Evolutionary conservation across 37 sponge, comb jelly and placozoan species (phyloP).

Genomic region (Theonella swinhoei): DNA sequence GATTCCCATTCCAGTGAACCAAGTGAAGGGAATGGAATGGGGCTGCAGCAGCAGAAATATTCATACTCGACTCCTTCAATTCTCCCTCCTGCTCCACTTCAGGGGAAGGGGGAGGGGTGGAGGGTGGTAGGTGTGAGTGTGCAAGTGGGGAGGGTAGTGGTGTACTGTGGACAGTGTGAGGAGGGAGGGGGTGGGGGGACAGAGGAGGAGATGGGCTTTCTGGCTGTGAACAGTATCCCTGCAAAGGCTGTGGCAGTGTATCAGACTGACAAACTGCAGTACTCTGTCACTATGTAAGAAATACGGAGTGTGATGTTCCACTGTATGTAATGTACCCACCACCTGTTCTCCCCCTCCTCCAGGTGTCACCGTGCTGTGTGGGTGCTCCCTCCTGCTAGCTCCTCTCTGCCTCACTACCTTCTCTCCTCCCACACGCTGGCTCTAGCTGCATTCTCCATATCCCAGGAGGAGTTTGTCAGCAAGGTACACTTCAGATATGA

Average conservation of each 20-base stretch:
- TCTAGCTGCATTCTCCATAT: slow-evolving; percentile 35
- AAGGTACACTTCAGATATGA: too few species aligned
- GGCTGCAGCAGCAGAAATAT: background rate
- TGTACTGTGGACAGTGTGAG: slow-evolving; percentile 25
- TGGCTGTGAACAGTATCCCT: background rate
- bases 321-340: too few species aligned
- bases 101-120: background rate
- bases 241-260: slow-evolving; percentile 18
- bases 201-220: background rate
- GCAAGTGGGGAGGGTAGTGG: slow-evolving; percentile 26
- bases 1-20: background rate
- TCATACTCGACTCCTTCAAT: background rate
- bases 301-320: too few species aligned
- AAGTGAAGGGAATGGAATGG: background rate
- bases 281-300: slow-evolving; percentile 32
- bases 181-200: background rate
- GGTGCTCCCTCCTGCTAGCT: slow-evolving; percentile 15
- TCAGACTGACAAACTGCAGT: slow-evolving; percentile 16
- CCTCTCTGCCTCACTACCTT: slow-evolving; percentile 44
- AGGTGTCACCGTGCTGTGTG: slow-evolving; percentile 49
- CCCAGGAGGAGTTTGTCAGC: slow-evolving; percentile 67
- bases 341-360: too few species aligned
- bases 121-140: slow-evolving; percentile 1
- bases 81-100: background rate
- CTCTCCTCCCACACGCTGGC: slow-evolving; percentile 20